These are phyloP conservation scores for Drosophila nikananu DNA, from an alignment of 1,140 invertebrate genomes.

Conservation along the genomic window DNA sequence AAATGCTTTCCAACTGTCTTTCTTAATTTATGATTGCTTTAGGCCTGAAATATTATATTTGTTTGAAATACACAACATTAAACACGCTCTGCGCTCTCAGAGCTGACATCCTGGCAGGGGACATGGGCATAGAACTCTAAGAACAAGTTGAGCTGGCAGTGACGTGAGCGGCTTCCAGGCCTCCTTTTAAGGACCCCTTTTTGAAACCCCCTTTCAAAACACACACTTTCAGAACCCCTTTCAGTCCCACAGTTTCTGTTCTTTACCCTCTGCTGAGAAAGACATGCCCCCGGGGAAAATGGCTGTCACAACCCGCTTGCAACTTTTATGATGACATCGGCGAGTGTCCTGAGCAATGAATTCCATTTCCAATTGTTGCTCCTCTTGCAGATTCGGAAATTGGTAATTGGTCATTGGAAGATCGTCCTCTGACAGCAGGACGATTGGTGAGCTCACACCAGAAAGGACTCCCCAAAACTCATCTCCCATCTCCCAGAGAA, in stretches of 20 bases:
- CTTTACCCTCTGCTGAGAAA: background rate
- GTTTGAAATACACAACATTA: background rate
- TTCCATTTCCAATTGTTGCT: conserved; percentile 21
- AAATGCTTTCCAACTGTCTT: background rate
- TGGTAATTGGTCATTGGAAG: too few species aligned
- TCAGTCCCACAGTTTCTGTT: background rate
- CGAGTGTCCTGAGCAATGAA: conserved; percentile 20
- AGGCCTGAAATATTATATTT: background rate
- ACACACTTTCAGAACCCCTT: too few species aligned
- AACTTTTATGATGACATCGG: conserved; percentile 29
- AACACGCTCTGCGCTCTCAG: background rate
- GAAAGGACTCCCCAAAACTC: too few species aligned
- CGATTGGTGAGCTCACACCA: conserved; percentile 13
- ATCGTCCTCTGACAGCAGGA: background rate
- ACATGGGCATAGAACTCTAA: conserved; percentile 39
- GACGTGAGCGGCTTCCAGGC: conserved; percentile 40
- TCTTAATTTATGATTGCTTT: background rate
- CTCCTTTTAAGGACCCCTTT: background rate
- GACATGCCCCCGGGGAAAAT: conserved; percentile 21
- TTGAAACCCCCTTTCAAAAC: too few species aligned
- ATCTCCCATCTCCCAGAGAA: background rate
- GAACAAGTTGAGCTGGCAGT: conserved; percentile 51
- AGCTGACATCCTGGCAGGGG: conserved; percentile 10
- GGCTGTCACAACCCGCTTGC: conserved; percentile 32
- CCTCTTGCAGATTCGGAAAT: conserved; percentile 33